These are phyloP conservation scores for Galerucella pusilla DNA, from an alignment of 2,888 invertebrate species.

Conservation along the genomic window DNA sequence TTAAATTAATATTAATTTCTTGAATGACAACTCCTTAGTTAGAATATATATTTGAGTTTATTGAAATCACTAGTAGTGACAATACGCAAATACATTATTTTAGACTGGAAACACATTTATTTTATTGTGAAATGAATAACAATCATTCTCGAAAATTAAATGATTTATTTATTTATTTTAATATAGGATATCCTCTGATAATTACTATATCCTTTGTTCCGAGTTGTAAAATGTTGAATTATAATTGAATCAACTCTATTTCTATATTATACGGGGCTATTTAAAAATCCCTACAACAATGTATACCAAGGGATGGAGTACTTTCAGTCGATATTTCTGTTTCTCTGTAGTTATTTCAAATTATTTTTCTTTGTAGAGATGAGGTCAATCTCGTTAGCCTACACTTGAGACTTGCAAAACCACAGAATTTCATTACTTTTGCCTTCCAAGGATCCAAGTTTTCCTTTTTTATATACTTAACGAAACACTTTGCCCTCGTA, in stretches of 20 bases:
- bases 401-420: constrained; percentile 30
- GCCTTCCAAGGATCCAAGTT: constrained; percentile 25
- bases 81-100: too few species aligned
- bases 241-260: background rate
- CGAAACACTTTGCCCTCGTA: constrained; percentile 17
- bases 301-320: constrained; percentile 21
- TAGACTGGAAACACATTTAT: too few species aligned
- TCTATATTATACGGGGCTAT: background rate
- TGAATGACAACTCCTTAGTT: background rate
- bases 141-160: too few species aligned
- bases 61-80: too few species aligned
- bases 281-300: background rate
- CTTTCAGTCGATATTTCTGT: constrained; percentile 21
- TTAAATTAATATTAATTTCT: background rate
- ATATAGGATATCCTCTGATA: too few species aligned
- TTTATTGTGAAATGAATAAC: too few species aligned
- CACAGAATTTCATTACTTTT: constrained; percentile 32
- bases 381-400: constrained; percentile 32
- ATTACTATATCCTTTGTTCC: too few species aligned
- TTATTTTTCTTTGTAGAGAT: constrained; percentile 25
- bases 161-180: too few species aligned
- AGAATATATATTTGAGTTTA: too few species aligned
- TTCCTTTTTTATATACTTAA: constrained; percentile 17
- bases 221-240: too few species aligned
- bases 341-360: constrained; percentile 25